phyloP scores from a whole-genome alignment of 2,888 invertebrate genomes.

The Agrilus cyanescens region DNA sequence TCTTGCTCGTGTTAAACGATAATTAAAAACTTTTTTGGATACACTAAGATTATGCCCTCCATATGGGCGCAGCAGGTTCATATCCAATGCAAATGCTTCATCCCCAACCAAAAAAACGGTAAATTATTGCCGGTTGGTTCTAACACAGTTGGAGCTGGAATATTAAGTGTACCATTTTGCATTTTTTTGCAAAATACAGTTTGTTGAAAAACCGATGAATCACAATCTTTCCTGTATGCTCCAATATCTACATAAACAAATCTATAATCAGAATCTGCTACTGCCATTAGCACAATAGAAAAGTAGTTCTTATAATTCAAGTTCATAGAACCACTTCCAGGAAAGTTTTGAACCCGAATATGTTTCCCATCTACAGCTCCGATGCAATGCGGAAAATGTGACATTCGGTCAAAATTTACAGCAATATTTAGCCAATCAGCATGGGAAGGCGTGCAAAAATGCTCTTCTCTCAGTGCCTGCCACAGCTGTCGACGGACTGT shows the following conservation, averaged over 20 bases:
- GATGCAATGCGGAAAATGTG: conserved; percentile 15
- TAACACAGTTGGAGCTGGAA: conserved; percentile 1
- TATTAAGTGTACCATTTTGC: background rate
- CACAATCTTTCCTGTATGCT: conserved; percentile 15
- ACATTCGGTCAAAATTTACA: conserved; percentile 11
- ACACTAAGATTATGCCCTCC: conserved; percentile 15
- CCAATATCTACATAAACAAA: conserved; percentile 16
- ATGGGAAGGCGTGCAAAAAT: conserved; percentile 14
- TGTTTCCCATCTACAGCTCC: conserved; percentile 23
- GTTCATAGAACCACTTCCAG: conserved; percentile 17
- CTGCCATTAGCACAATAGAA: conserved; percentile 18
- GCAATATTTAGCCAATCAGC: conserved; percentile 15
- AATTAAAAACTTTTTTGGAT: conserved; percentile 11
- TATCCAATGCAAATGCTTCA: conserved; percentile 8
- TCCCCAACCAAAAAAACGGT: conserved; percentile 18
- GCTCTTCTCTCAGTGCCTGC: conserved; percentile 10
- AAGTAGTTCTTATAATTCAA: conserved; percentile 18
- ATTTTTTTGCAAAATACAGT: conserved; percentile 11
- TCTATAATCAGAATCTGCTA: conserved; percentile 18
- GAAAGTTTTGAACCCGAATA: conserved; percentile 17
- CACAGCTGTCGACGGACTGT: conserved; percentile 12
- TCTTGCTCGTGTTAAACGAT: conserved; percentile 15
- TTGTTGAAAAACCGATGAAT: conserved; percentile 15
- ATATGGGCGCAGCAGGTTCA: conserved; percentile 7
- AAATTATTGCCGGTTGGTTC: conserved; percentile 8